phyloP scores from a whole-genome alignment of 2,113 vertebrate species.

The Notiomystis cincta region DNA sequence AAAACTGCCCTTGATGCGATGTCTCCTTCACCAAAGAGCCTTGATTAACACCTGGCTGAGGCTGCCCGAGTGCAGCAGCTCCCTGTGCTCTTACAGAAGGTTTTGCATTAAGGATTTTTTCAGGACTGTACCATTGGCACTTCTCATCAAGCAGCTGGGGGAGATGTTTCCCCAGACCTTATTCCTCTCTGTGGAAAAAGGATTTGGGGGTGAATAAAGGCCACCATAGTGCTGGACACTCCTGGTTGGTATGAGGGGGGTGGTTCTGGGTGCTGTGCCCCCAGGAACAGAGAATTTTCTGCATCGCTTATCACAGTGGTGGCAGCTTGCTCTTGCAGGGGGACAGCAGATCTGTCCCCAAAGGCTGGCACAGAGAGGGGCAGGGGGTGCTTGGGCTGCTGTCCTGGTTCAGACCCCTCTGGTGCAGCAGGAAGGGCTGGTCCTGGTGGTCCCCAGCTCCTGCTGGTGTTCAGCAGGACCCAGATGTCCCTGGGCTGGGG shows the following conservation, averaged over 20 bases:
- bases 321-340: background rate
- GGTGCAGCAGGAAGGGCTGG: background rate
- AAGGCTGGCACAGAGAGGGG: background rate
- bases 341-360: background rate
- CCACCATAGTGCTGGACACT: background rate
- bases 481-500: accelerated
- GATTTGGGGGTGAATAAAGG: background rate
- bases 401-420: background rate
- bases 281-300: background rate
- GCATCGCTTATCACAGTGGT: accelerated
- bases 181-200: background rate
- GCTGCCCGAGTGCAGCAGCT: background rate
- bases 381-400: background rate
- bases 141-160: background rate
- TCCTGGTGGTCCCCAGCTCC: background rate
- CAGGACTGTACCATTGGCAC: background rate
- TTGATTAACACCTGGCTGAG: background rate
- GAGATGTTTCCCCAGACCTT: background rate
- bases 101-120: background rate
- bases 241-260: too few relatives aligned
- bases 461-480: background rate
- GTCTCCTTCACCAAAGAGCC: background rate
- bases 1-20: background rate
- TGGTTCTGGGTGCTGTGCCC: background rate
- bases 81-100: background rate